Conservation (phyloP, 2,113 vertebrate genomes). For the Dunckerocampus dactyliophorus region DNA sequence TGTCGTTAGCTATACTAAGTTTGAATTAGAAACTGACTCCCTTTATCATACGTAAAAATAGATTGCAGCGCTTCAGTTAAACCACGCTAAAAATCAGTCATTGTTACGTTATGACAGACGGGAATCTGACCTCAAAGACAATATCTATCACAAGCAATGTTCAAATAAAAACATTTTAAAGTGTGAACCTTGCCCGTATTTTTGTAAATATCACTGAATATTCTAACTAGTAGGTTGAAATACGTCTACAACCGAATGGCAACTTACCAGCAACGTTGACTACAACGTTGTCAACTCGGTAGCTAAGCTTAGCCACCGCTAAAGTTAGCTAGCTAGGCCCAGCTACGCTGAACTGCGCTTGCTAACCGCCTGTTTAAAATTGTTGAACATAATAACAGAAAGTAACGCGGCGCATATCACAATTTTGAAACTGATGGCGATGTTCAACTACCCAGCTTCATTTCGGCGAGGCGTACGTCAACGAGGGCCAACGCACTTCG, state of each 20-base stretch:
- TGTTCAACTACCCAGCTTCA: rapidly evolving
- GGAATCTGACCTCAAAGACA: slow-evolving; percentile 8
- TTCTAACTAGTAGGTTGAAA: neutral
- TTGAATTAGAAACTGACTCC: no score
- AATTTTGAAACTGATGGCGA: rapidly evolving
- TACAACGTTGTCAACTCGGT: slow-evolving; percentile 31
- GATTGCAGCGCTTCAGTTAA: no score
- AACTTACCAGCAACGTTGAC: slow-evolving; percentile 18
- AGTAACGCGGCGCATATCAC: rapidly evolving
- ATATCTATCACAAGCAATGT: slow-evolving; percentile 12
- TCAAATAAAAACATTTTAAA: neutral
- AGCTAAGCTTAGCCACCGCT: slow-evolving; percentile 45
- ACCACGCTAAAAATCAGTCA: no score
- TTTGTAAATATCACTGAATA: neutral
- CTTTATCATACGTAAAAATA: no score
- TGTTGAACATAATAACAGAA: rapidly evolving
- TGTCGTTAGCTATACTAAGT: no score
- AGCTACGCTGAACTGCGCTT: slow-evolving; percentile 7
- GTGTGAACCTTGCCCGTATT: neutral
- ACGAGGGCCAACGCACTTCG: rapidly evolving
- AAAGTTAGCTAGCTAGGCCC: slow-evolving; percentile 45
- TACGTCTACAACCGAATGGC: neutral
- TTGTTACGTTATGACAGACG: no score
- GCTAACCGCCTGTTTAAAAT: neutral
- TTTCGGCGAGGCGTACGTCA: slow-evolving; percentile 11